Conservation (phyloP, 2,888 invertebrate genomes). For the Mamestra brassicae region DNA sequence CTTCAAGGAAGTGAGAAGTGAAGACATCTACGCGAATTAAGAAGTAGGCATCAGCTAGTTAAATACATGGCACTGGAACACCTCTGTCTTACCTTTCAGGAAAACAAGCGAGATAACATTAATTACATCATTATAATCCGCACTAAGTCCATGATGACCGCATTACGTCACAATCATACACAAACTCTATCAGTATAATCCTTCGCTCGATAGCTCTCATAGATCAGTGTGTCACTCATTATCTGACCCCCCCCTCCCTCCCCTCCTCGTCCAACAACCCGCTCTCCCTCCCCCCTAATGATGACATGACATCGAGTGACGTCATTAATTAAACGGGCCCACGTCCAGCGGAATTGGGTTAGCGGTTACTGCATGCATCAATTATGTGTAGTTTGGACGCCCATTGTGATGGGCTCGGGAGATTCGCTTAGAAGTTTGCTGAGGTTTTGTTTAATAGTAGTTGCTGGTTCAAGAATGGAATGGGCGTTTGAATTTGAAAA, state of each 20-base stretch:
- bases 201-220: constrained; percentile 53
- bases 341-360: constrained; percentile 69
- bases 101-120: background rate
- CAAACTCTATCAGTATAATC: constrained; percentile 44
- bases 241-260: constrained; percentile 38
- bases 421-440: constrained; percentile 34
- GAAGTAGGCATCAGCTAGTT: background rate
- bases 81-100: background rate
- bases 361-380: constrained; percentile 68
- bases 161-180: constrained; percentile 32
- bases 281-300: constrained; percentile 59
- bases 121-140: background rate
- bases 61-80: background rate
- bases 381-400: constrained; percentile 58
- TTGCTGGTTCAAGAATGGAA: background rate
- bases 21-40: no score
- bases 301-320: constrained; percentile 72
- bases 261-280: constrained; percentile 6
- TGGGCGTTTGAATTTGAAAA: background rate
- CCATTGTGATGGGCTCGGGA: constrained; percentile 46
- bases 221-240: constrained; percentile 70
- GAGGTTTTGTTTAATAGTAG: constrained; percentile 26
- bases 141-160: constrained; percentile 7
- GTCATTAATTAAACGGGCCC: constrained; percentile 77
- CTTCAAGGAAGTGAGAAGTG: no score